These are phyloP conservation scores for Drosophila kambysellisi DNA, from an alignment of 2,888 invertebrate species.

Conservation along the genomic window DNA sequence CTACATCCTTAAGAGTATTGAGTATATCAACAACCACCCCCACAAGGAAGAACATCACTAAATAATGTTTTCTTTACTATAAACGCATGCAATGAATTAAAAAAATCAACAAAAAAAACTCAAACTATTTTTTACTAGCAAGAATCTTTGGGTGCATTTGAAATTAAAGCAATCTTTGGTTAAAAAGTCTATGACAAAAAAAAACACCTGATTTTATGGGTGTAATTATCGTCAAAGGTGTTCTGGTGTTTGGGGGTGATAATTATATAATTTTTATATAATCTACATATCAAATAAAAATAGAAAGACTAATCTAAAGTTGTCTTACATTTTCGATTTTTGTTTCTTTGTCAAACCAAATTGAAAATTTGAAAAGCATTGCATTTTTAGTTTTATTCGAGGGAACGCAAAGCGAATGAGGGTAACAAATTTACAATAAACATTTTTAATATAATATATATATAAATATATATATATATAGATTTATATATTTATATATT, in stretches of 20 bases:
- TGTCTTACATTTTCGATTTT: not conserved
- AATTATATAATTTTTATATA: not conserved
- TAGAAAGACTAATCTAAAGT: not conserved
- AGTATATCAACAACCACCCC: slow-evolving; percentile 63
- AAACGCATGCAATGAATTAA: slow-evolving; percentile 26
- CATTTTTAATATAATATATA: not conserved
- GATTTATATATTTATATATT: not conserved
- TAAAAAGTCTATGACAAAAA: too few species aligned
- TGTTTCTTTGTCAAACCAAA: not conserved
- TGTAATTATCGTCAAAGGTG: not conserved
- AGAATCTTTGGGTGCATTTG: not conserved
- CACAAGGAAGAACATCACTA: slow-evolving; percentile 16
- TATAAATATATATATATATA: not conserved
- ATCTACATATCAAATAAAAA: too few species aligned
- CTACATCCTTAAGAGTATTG: slow-evolving; percentile 56
- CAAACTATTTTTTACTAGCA: not conserved
- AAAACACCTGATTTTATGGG: too few species aligned
- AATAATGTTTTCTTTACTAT: slow-evolving; percentile 37
- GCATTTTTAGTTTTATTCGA: not conserved
- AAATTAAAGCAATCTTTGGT: not conserved
- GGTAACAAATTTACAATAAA: not conserved
- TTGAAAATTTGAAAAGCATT: not conserved
- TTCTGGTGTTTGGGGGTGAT: not conserved
- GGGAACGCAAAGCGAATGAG: not conserved
- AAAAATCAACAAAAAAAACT: slow-evolving; percentile 3